Evolutionary conservation across 2,888 invertebrate species (phyloP).

Genomic region (Caenorhabditis wallacei): DNA sequence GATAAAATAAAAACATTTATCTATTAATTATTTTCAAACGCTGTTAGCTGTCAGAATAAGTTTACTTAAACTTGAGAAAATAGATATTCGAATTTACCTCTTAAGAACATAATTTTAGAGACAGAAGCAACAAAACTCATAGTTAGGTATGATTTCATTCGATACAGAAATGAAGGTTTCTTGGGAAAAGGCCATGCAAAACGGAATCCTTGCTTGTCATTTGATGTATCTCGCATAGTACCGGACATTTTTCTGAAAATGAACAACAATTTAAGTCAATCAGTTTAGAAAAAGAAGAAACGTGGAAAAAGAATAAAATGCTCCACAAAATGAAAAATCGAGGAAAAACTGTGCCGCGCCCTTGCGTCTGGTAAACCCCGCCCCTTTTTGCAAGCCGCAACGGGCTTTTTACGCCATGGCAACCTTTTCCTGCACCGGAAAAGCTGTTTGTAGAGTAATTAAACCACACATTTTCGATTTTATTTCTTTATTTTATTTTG

Average conservation of each 20-base stretch:
- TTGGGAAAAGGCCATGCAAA: conserved; percentile 81
- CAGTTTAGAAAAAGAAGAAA: not conserved
- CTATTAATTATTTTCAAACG: too few relatives aligned
- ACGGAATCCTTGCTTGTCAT: conserved; percentile 73
- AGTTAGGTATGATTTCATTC: conserved; percentile 74
- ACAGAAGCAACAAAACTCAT: conserved; percentile 76
- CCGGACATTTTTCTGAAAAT: conserved; percentile 68
- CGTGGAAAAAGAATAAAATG: conserved; percentile 3
- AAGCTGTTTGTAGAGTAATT: not conserved
- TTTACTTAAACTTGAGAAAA: not conserved
- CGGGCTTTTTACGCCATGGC: conserved; percentile 59
- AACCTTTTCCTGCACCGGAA: conserved; percentile 13
- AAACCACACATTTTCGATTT: too few relatives aligned
- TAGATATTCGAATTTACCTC: conserved; percentile 53
- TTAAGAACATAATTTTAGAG: conserved; percentile 75
- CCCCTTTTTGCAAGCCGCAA: conserved; percentile 51
- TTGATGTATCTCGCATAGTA: conserved; percentile 63
- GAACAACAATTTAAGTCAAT: not conserved
- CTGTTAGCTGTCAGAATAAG: too few relatives aligned
- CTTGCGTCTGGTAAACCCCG: conserved; percentile 36
- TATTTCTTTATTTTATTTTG: not conserved
- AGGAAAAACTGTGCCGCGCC: conserved; percentile 38
- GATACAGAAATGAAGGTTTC: conserved; percentile 72
- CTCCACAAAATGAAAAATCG: not conserved
- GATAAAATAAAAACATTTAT: not conserved